Evolutionary conservation across 2,113 vertebrate genomes (phyloP).

Genomic region (Amazona vittata): DNA sequence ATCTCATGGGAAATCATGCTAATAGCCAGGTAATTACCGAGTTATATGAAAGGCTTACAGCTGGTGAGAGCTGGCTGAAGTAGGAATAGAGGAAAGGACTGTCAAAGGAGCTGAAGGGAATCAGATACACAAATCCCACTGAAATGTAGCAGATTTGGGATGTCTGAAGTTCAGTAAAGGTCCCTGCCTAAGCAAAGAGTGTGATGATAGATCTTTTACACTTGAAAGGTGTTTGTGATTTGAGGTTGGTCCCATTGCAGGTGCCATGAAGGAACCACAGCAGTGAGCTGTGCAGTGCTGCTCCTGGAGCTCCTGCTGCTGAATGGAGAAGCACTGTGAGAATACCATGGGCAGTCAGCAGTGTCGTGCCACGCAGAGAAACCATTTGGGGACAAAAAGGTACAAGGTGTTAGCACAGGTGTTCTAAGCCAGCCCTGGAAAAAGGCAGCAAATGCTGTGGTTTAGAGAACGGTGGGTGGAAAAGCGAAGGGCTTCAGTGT

Average conservation of each 20-base stretch:
- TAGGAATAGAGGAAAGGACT: neutral
- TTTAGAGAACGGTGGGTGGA: neutral
- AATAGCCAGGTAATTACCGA: neutral
- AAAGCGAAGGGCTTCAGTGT: neutral
- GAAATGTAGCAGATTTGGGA: neutral
- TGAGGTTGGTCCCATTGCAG: neutral
- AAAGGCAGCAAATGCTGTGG: neutral
- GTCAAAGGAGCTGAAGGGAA: neutral
- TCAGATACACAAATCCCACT: neutral
- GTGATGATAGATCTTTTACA: fast-evolving
- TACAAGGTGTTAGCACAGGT: fast-evolving
- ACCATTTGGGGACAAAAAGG: neutral
- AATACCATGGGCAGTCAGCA: neutral
- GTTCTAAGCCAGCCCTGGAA: neutral
- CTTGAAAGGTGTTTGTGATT: neutral
- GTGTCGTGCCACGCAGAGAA: neutral
- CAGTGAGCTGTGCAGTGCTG: neutral
- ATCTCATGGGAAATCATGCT: neutral
- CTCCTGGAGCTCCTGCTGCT: fast-evolving
- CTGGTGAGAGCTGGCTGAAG: neutral
- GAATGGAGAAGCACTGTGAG: neutral
- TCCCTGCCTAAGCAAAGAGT: neutral
- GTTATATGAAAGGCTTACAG: neutral
- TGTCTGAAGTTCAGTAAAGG: neutral
- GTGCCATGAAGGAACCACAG: neutral